Conservation (phyloP, 2,888 invertebrate species). For the Aphidius colemani region DNA sequence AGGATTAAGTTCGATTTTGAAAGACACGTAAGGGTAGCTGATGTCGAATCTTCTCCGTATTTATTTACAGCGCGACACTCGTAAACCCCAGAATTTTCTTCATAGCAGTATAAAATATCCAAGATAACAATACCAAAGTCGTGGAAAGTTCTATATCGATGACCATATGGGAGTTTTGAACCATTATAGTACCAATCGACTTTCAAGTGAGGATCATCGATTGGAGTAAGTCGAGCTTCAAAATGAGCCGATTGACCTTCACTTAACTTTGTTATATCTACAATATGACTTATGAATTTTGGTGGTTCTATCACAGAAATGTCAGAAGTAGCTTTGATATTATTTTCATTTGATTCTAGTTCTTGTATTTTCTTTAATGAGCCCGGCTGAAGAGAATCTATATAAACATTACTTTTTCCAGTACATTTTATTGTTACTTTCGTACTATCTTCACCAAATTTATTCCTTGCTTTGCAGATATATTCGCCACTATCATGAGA, state of each 20-base stretch:
- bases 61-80: constrained; percentile 93
- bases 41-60: constrained; percentile 85
- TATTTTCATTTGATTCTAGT: constrained; percentile 73
- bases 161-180: constrained; percentile 89
- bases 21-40: constrained; percentile 81
- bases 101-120: constrained; percentile 94
- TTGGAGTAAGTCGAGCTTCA: constrained; percentile 90
- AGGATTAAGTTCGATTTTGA: constrained; percentile 88
- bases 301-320: constrained; percentile 81
- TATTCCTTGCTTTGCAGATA: constrained; percentile 88
- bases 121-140: constrained; percentile 96
- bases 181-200: constrained; percentile 97
- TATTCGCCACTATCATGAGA: constrained; percentile 93
- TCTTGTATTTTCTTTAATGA: constrained; percentile 86
- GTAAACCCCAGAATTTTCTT: constrained; percentile 92
- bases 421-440: constrained; percentile 83
- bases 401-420: constrained; percentile 84
- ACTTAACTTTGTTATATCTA: constrained; percentile 80
- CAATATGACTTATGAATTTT: constrained; percentile 86
- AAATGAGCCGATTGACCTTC: constrained; percentile 96
- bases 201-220: constrained; percentile 90
- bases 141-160: constrained; percentile 96
- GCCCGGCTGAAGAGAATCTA: constrained; percentile 89
- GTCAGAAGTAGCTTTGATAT: constrained; percentile 68
- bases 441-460: constrained; percentile 88